Conservation (phyloP, 2,113 vertebrate genomes). For the Sceloporus tristichus region DNA sequence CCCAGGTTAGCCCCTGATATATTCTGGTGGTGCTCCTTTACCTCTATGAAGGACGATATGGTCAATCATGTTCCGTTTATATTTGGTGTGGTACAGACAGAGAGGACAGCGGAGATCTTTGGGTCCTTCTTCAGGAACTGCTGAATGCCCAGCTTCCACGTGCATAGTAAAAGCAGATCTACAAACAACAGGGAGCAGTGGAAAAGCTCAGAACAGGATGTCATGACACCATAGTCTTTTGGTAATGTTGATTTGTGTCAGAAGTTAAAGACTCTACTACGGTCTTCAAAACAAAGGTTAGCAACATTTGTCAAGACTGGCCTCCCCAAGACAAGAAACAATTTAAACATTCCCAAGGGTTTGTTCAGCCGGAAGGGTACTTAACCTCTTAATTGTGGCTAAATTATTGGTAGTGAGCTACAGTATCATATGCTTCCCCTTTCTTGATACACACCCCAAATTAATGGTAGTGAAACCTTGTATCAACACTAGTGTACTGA, state of each 20-base stretch:
- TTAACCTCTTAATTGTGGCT: background rate
- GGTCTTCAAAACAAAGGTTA: constrained; percentile 21
- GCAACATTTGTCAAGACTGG: background rate
- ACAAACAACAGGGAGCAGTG: constrained; percentile 47
- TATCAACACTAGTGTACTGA: background rate
- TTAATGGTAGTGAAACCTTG: background rate
- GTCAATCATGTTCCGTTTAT: constrained; percentile 98
- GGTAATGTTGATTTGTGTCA: background rate
- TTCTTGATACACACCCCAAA: too few relatives aligned
- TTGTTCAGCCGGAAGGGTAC: background rate
- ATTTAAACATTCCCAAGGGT: background rate
- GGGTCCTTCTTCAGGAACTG: constrained; percentile 85
- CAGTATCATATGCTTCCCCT: background rate
- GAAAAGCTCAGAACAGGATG: constrained; percentile 21
- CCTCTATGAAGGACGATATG: constrained; percentile 98
- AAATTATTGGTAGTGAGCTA: background rate
- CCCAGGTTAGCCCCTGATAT: background rate
- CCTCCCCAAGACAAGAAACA: background rate
- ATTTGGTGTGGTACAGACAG: constrained; percentile 98
- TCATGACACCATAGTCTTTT: background rate
- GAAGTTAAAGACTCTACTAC: constrained; percentile 55
- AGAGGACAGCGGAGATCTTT: constrained; percentile 97
- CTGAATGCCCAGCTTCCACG: constrained; percentile 92
- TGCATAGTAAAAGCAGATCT: constrained; percentile 97
- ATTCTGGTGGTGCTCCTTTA: constrained; percentile 62